A percentile compares a stretch with the other conserved stretches of the same genome.
These are phyloP conservation scores for Xenentodon cancila DNA, from an alignment of 2,797 vertebrate genomes.

Conservation along the genomic window DNA sequence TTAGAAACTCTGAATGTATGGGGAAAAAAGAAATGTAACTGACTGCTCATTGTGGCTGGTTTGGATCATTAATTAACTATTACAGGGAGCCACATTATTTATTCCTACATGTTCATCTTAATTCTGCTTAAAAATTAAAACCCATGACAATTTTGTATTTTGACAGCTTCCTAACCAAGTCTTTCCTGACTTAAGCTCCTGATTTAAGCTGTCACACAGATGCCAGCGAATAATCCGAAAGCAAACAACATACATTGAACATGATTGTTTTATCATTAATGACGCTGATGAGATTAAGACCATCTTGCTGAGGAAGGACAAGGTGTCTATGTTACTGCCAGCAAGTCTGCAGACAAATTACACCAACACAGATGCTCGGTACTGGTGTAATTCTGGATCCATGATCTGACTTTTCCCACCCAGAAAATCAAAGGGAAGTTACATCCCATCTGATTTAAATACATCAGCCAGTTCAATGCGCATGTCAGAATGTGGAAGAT, in stretches of 20 bases:
- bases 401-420: slow-evolving; percentile 40
- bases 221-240: slow-evolving; percentile 40
- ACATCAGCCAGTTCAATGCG: slow-evolving; percentile 18
- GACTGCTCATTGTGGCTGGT: slow-evolving; percentile 31
- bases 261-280: slow-evolving; percentile 49
- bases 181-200: background rate
- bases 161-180: background rate
- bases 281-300: slow-evolving; percentile 53
- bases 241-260: slow-evolving; percentile 32
- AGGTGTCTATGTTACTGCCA: slow-evolving; percentile 56
- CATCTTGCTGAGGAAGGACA: slow-evolving; percentile 54
- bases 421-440: slow-evolving; percentile 62
- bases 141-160: too few species aligned
- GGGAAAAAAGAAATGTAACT: slow-evolving; percentile 16
- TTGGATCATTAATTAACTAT: slow-evolving; percentile 27
- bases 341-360: slow-evolving; percentile 51
- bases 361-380: slow-evolving; percentile 57
- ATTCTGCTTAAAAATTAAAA: too few species aligned
- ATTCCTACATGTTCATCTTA: too few species aligned
- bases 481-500: slow-evolving; percentile 31
- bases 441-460: slow-evolving; percentile 43
- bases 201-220: slow-evolving; percentile 20
- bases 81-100: slow-evolving; percentile 13
- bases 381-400: slow-evolving; percentile 40
- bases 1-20: background rate